Evolutionary conservation across 92 coral and sea anemone species (phyloP), one percentile per base, ranked within the genome.

Genomic region (Bergia sp.): DNA sequence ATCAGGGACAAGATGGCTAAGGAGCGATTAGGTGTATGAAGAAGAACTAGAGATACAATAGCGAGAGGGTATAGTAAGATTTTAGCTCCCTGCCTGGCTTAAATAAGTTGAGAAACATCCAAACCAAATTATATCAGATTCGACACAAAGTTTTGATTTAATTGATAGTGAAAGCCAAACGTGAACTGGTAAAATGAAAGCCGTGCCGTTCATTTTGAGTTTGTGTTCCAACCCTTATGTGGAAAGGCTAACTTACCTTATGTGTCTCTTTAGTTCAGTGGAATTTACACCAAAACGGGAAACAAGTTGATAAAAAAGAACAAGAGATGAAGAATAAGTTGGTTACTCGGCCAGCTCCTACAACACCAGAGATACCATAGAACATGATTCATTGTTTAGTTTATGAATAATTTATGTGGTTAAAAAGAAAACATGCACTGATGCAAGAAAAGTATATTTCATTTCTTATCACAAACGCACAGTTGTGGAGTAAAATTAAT

Each of bases 351-450:
- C 82, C 21, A 79, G 39, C 8, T 49, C 39, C 40, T 16, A 79
- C 82, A 79, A 47, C 82, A 79, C 82, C 66, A 45, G 61, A 79
- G 65, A 47, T 10, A 45, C 38, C 82, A 79, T 29, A 37, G n/a
- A 79, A 37, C 61, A 45, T 79, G 65, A 79, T 79, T 79, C 57
- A 79, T 79, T 45, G 61, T 79, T 11, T 36, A 45, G 82, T 50
- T 76, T 79, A 50, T 79, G 82, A 79, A 79, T 79, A 79, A 79
- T 47, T 45, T 5, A 79, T 79, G 82, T n/a, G 3, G 9, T 79
- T 29, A 79, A 49, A 29, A 47, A 16, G 13, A 76, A 37, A 74
- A 37, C 41, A 18, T 37, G 37, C 47, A 20, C 78, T 61, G 69
- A 61, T 61, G 78, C 43, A 76, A 76, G n/a, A 44, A 2, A 76